phyloP scores from a whole-genome alignment of 2,888 invertebrate genomes.

The Eurytoma adleriae region DNA sequence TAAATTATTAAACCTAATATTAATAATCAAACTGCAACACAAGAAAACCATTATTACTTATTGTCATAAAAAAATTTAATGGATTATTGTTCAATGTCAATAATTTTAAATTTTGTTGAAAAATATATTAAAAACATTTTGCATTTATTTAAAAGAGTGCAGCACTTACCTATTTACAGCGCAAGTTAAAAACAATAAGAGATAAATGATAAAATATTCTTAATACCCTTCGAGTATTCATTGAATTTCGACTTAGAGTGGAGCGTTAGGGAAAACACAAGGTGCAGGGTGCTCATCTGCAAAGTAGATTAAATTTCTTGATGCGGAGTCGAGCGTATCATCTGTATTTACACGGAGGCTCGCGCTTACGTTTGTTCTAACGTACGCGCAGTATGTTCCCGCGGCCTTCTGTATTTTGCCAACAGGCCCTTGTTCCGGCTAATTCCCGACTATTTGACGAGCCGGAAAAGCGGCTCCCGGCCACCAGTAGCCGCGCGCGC shows the following conservation, averaged over 20 bases:
- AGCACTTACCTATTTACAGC: too few species aligned
- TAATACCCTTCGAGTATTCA: too few species aligned
- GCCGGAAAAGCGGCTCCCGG: conserved; percentile 56
- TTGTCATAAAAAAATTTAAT: too few species aligned
- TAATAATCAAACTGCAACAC: neutral
- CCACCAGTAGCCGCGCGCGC: conserved; percentile 55
- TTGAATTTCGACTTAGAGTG: too few species aligned
- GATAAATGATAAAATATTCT: too few species aligned
- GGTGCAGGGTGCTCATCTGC: conserved; percentile 4
- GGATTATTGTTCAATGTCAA: neutral
- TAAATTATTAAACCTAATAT: too few species aligned
- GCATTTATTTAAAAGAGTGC: too few species aligned
- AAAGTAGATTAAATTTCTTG: conserved; percentile 49
- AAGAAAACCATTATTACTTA: too few species aligned
- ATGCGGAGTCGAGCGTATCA: conserved; percentile 47
- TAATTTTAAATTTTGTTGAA: too few species aligned
- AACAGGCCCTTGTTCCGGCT: conserved; percentile 65
- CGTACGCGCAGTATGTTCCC: conserved; percentile 39
- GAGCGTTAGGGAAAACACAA: neutral
- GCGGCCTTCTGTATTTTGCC: conserved; percentile 61
- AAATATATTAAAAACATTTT: too few species aligned
- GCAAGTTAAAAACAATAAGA: too few species aligned
- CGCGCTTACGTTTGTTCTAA: conserved; percentile 55
- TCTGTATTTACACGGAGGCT: conserved; percentile 60
- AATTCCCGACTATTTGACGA: conserved; percentile 67